Evolutionary conservation across 2,113 vertebrate species (phyloP).

Genomic region (human (Homo sapiens)): DNA sequence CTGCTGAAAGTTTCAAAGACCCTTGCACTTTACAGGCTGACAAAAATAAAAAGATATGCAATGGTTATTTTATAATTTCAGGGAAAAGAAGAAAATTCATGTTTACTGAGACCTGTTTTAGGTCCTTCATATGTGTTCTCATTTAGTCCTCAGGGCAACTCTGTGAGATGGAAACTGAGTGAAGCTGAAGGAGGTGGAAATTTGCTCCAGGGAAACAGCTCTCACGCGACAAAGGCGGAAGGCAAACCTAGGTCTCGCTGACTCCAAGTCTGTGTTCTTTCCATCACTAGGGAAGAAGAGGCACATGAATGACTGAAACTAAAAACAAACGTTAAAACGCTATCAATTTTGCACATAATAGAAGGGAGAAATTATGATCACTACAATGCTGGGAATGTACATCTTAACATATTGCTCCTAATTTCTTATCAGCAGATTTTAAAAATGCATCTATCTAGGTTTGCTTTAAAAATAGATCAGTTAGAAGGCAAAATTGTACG

Average conservation of each 20-base stretch:
- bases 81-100: not conserved
- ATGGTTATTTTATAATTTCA: not conserved
- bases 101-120: not conserved
- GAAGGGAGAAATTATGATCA: not conserved
- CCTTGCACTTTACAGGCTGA: not conserved
- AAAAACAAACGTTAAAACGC: not conserved
- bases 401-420: not conserved
- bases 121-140: not conserved
- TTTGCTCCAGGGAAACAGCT: not conserved
- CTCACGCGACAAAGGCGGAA: not conserved
- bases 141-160: not conserved
- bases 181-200: not conserved
- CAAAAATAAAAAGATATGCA: not conserved
- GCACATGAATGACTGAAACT: not conserved
- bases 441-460: not conserved
- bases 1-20: not conserved
- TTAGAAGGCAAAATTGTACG: not conserved
- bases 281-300: not conserved
- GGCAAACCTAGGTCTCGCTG: not conserved
- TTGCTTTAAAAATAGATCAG: not conserved
- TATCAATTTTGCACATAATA: not conserved
- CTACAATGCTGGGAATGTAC: not conserved
- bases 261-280: not conserved
- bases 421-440: conserved; percentile 24
- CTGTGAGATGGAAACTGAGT: not conserved